These are phyloP conservation scores for Pristionchus pacificus DNA, from an alignment of 1,140 invertebrate genomes.

Conservation along the genomic window DNA sequence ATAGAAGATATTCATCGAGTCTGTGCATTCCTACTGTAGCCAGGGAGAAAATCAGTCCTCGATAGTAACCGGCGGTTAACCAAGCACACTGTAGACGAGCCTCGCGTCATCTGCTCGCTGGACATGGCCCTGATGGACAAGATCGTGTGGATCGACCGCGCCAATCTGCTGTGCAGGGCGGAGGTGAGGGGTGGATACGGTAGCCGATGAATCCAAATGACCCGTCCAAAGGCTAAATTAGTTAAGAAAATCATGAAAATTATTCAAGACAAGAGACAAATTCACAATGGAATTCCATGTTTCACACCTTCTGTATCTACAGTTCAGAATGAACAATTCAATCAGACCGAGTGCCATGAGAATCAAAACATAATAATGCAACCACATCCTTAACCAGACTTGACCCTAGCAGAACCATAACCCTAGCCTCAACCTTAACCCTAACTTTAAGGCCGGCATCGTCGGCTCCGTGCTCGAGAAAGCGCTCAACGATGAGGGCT, in stretches of 20 bases:
- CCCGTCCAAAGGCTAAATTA: too few relatives aligned
- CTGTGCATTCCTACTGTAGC: too few relatives aligned
- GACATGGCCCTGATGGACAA: conserved; percentile 90
- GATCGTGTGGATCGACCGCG: conserved; percentile 86
- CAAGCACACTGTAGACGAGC: conserved; percentile 71
- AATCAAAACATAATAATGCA: neutral
- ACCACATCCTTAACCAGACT: neutral
- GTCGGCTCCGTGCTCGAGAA: conserved; percentile 77
- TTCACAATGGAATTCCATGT: too few relatives aligned
- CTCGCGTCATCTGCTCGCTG: conserved; percentile 77
- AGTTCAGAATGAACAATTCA: too few relatives aligned
- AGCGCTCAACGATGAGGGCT: conserved; percentile 57
- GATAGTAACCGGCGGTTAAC: too few relatives aligned
- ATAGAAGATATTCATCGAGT: too few relatives aligned
- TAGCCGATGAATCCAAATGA: too few relatives aligned
- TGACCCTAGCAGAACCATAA: neutral
- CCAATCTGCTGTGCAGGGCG: conserved; percentile 76
- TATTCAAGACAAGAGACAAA: neutral
- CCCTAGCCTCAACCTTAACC: neutral
- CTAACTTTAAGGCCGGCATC: conserved; percentile 82
- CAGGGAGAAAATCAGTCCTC: too few relatives aligned
- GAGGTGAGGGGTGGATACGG: too few relatives aligned
- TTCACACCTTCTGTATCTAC: too few relatives aligned
- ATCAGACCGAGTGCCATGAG: neutral
- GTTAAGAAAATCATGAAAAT: neutral